Evolutionary conservation across 2,888 invertebrate genomes (phyloP), one percentile per base, ranked within the genome.

Genomic region (Drepana falcataria): DNA sequence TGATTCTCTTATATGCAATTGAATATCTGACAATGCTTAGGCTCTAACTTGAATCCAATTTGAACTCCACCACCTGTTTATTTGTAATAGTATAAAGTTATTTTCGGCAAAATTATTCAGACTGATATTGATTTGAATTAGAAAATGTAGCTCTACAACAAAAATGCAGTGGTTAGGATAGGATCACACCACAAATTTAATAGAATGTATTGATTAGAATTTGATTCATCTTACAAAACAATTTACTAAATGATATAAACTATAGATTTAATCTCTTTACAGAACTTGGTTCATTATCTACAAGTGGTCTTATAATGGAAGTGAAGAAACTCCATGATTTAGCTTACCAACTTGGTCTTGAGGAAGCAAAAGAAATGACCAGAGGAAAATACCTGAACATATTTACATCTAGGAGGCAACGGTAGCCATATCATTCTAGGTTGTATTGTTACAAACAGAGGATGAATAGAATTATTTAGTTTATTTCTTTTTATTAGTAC

Each of bases 331-430:
- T 99, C 21, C 98, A 99, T 78, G 98, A 99, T 77, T 92, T 96
- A 58, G 98, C 99, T 0, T 99, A 98, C 83, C 96, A 97, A 74
- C 90, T 99, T 40, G 99, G 98, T 2, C 91, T 97, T 21, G 98
- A 98, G 78, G 99, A 99, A 89, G 96, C 98, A 0, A 97, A 97
- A 81, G 98, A 99, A 91, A 97, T 99, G 96, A 98, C 98, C 0
- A 91, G 98, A 68, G 98, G 98, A 48, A 98, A 98, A 89, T 97
- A 98, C 85, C 92, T 99, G 62, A 97, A 98, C 79, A 96, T 99
- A 75, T 96, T 96, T 73, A 71, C 84, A 65, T 81, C 85, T 48
- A 77, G 81, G 49, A 70, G 87, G 44, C 81, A 82, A 59, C 71
- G 86, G 61, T 87, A 83, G 9, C 44, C 3, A 9, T 2, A 1